These are phyloP conservation scores for Semaprochilodus insignis DNA, from an alignment of 2,797 vertebrate species.

Conservation along the genomic window DNA sequence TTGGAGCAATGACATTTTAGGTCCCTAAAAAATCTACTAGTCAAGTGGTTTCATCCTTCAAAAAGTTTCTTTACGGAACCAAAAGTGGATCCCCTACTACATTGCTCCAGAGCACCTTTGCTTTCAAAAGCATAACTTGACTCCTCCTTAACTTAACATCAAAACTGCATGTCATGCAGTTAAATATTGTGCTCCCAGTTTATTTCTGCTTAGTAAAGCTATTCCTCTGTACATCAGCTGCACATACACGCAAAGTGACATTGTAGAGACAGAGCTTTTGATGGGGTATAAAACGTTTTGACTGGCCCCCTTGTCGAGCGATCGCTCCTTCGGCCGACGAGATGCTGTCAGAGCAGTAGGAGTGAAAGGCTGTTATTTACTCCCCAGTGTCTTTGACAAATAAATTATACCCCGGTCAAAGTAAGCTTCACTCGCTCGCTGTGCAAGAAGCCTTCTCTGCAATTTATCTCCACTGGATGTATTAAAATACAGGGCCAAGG, in stretches of 20 bases:
- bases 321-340: constrained; percentile 20
- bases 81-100: not conserved
- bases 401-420: constrained; percentile 65
- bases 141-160: not conserved
- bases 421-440: constrained; percentile 57
- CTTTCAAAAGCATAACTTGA: not conserved
- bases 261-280: constrained; percentile 13
- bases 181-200: not conserved
- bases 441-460: not conserved
- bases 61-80: not conserved
- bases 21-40: too few relatives aligned
- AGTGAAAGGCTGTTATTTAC: constrained; percentile 59
- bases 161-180: not conserved
- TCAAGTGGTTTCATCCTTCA: too few relatives aligned
- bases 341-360: constrained; percentile 24
- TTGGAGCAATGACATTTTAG: too few relatives aligned
- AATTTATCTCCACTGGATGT: constrained; percentile 9
- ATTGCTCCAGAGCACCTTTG: not conserved
- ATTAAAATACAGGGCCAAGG: not conserved
- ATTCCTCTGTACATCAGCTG: not conserved
- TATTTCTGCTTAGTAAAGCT: constrained; percentile 1
- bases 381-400: constrained; percentile 63
- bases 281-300: constrained; percentile 23
- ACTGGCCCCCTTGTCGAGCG: constrained; percentile 10
- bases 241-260: constrained; percentile 4